A percentile compares a stretch with the other conserved stretches of the same genome.
Conservation (phyloP, 2,888 invertebrate species). For the Eupithecia subumbrata region DNA sequence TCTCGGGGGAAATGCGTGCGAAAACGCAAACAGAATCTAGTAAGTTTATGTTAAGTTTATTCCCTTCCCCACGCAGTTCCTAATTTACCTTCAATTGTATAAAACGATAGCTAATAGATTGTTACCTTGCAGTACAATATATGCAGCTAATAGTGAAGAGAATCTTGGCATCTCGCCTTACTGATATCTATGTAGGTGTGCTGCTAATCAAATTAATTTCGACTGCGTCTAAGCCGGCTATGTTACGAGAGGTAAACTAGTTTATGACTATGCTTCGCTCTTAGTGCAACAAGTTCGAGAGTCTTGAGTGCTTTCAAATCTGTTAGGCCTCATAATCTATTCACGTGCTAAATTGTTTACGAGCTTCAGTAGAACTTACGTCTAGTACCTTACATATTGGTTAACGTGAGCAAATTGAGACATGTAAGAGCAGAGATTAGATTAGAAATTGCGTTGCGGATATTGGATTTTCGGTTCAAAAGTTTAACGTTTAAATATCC, state of each 20-base stretch:
- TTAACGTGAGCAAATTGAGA: background rate
- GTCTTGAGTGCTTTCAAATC: slow-evolving; percentile 80
- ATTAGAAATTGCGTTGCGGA: background rate
- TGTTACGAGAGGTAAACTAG: slow-evolving; percentile 79
- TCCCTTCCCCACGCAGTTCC: background rate
- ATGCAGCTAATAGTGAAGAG: slow-evolving; percentile 62
- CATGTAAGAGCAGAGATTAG: background rate
- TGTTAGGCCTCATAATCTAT: slow-evolving; percentile 63
- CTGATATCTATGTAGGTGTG: slow-evolving; percentile 73
- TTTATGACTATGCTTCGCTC: slow-evolving; percentile 80
- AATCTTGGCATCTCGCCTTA: slow-evolving; percentile 72
- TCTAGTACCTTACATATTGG: background rate
- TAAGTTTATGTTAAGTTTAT: background rate
- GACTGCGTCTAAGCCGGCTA: slow-evolving; percentile 73
- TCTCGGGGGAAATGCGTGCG: background rate
- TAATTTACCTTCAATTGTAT: background rate
- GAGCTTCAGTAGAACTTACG: slow-evolving; percentile 44
- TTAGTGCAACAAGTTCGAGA: slow-evolving; percentile 80
- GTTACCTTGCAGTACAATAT: background rate
- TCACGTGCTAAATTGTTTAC: slow-evolving; percentile 44
- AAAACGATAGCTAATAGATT: background rate
- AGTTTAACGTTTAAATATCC: background rate
- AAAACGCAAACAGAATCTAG: background rate
- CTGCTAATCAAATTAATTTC: slow-evolving; percentile 82
- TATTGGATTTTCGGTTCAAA: background rate